Percentiles rank a stretch among this genome's conserved stretches.
Conservation (phyloP, 2,113 vertebrate genomes). For the Aptenodytes patagonicus region DNA sequence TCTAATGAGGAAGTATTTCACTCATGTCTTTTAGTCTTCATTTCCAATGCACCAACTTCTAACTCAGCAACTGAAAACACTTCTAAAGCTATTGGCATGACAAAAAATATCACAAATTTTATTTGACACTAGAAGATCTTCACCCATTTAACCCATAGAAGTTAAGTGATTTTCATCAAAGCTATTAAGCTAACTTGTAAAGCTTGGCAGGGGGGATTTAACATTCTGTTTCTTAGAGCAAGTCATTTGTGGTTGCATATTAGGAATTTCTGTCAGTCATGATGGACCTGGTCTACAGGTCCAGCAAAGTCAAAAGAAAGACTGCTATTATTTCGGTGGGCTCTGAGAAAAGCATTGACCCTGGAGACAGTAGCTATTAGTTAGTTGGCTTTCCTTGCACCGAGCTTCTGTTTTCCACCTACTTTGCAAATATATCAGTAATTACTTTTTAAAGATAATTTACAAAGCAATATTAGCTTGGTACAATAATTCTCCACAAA, state of each 20-base stretch:
- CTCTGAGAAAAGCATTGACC: not conserved
- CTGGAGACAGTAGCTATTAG: not conserved
- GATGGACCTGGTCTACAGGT: not conserved
- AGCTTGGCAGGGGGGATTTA: not conserved
- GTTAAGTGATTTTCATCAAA: not conserved
- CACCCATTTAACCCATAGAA: not conserved
- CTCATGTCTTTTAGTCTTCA: rapidly evolving
- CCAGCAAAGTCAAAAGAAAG: not conserved
- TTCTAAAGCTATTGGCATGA: not conserved
- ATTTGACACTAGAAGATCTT: not conserved
- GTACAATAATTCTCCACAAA: not conserved
- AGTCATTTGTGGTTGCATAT: not conserved
- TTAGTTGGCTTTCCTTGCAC: not conserved
- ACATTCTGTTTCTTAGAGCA: not conserved
- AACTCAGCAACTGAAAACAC: not conserved
- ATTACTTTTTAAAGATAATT: not conserved
- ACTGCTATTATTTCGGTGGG: not conserved
- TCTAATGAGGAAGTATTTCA: not conserved
- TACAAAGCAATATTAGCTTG: not conserved
- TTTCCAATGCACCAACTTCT: not conserved
- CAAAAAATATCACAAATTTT: not conserved
- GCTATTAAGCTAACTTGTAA: not conserved
- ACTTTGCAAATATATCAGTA: not conserved
- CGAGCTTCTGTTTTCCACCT: not conserved
- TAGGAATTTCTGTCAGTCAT: not conserved